Evolutionary conservation across 2,888 invertebrate genomes (phyloP), one percentile per base, ranked within the genome.

Genomic region (Nomada hirtipes): DNA sequence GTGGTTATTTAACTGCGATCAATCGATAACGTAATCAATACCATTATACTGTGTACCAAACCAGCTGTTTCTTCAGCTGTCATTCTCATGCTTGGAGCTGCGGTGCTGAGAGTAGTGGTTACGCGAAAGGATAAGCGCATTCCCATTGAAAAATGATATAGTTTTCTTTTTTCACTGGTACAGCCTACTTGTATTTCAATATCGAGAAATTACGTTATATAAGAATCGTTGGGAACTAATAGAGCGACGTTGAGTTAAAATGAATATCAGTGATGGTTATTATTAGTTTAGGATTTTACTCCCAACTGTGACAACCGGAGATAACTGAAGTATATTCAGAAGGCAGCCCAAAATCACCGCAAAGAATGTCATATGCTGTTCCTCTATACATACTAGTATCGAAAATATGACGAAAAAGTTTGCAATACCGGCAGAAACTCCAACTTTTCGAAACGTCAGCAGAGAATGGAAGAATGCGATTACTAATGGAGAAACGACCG

Each of bases 51-150:
- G 36, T 60, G 50, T 67, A 61, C 47, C 44, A 71, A 63, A 79
- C 79, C 80, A 80, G 80, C 80, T 80, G 80, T 79, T 79, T 50
- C 18, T 4, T 36, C 7, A 50, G 15, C 13, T 23, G 52, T 61
- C 55, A 20, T 52, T 57, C 69, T 59, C 44, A n/a, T 67, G 47
- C 36, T 13, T 23, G 10, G 42, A 47, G 15, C 53, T 55, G 15
- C 2, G 18, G 18, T 65, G 52, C 64, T 63, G 63, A 71, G 26
- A 50, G 15, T 47, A 23, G 68, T 13, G 29, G 50, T 53, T 79
- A 60, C 11, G 13, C 47, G 26, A 47, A 15, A 44, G 15, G 4
- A 59, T 13, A 13, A 60, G 11, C n/a, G 18, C 4, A 59, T 3
- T 10, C 13, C 26, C 20, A 9, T 15, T 26, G 13, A 15, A 20